Evolutionary conservation across 2,888 invertebrate genomes (phyloP), one percentile per base, ranked within the genome.

Genomic region (Phengaris alcon): DNA sequence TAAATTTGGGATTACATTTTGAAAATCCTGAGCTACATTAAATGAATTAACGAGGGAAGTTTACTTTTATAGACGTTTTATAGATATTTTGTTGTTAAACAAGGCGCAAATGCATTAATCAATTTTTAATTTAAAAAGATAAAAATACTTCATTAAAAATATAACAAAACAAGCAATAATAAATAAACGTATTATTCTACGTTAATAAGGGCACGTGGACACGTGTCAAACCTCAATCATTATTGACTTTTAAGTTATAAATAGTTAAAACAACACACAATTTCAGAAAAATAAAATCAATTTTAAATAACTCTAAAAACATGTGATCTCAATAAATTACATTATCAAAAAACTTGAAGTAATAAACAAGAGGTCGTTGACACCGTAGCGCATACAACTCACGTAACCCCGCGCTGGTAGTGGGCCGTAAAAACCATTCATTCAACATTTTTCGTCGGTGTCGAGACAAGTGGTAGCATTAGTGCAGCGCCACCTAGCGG

Each of bases 391-490:
- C 84, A 88, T 89, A 88, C 87, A 86, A 83, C 85, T 81, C 85
- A 64, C 35, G 64, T 84, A 87, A 83, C 83, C 84, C 78, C 84
- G 83, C 82, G 83, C 82, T 85, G 84, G 84, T 86, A 85, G 84
- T 84, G 82, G 84, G 84, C 84, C 84, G 87, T 84, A 87, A 87
- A 86, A 86, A 87, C 89, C 91, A 90, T 92, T 91, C 93, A 93
- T 90, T 85, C 84, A 86, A 79, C 73, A 79, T 82, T 82, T 85
- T 82, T 82, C 81, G 83, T 81, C 80, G 78, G 84, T 85, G 82
- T 80, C 76, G 76, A 79, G 75, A 72, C 88, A 89, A 87, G 87
- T 87, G 87, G 78, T 78, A 79, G 83, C 79, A 74, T 70, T 75
- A 77, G 68, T 70, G 69, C 76, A 77, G 82, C 90, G 91, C 88